These are phyloP conservation scores for Eudyptes chrysolophus DNA, from an alignment of 2,113 vertebrate genomes.

Conservation along the genomic window DNA sequence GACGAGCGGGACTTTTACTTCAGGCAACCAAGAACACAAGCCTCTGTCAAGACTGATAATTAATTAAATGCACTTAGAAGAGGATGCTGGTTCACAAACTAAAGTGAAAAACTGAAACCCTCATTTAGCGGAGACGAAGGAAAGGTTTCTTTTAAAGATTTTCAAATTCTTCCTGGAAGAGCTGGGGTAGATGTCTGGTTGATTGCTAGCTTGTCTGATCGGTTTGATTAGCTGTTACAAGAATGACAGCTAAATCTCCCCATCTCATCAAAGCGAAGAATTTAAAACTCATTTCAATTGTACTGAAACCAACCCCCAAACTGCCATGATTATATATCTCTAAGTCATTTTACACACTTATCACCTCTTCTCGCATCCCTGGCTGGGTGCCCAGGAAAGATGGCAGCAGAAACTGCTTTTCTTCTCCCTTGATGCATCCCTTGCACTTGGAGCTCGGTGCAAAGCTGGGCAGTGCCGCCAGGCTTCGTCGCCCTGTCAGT, in stretches of 20 bases:
- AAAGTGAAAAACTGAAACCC: background rate
- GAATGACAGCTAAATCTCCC: constrained; percentile 51
- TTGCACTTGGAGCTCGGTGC: background rate
- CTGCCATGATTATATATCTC: constrained; percentile 12
- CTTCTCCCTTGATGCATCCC: background rate
- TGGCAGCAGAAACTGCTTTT: background rate
- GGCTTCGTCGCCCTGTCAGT: fast-evolving
- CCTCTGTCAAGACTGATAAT: background rate
- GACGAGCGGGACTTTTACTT: background rate
- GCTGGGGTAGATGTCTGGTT: constrained; percentile 29
- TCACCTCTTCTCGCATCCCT: background rate
- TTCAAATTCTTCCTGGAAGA: background rate
- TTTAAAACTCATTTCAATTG: constrained; percentile 42
- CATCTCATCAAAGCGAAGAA: constrained; percentile 14
- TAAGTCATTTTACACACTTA: constrained; percentile 17
- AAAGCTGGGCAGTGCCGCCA: background rate
- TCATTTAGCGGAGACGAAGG: background rate
- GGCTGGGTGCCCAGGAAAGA: constrained; percentile 27
- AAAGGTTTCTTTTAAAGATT: constrained; percentile 22
- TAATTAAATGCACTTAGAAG: background rate
- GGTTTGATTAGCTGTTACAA: constrained; percentile 46
- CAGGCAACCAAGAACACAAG: background rate
- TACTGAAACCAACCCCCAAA: constrained; percentile 27
- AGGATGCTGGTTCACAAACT: background rate
- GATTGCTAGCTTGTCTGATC: constrained; percentile 55